Evolutionary conservation across 2,113 vertebrate genomes (phyloP).

Genomic region (Burhinus bistriatus): DNA sequence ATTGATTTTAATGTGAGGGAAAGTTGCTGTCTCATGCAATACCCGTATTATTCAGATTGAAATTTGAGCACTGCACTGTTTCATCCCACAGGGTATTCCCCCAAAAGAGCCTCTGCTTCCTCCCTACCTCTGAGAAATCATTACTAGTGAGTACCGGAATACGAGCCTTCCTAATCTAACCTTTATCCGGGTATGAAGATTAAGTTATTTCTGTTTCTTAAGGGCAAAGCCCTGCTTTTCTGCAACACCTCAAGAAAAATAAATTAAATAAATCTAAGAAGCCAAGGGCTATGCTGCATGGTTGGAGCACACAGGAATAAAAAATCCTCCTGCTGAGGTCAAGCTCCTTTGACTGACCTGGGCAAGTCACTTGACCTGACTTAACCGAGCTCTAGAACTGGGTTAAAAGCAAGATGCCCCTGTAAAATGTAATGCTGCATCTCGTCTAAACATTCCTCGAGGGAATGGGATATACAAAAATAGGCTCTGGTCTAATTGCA

Average conservation of each 20-base stretch:
- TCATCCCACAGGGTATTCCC: slow-evolving; percentile 37
- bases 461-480: slow-evolving; percentile 16
- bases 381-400: slow-evolving; percentile 5
- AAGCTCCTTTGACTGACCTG: neutral
- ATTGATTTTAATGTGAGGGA: slow-evolving; percentile 17
- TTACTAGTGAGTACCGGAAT: neutral
- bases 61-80: slow-evolving; percentile 9
- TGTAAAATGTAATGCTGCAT: slow-evolving; percentile 22
- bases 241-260: neutral
- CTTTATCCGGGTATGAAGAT: neutral
- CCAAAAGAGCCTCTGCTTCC: neutral
- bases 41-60: neutral
- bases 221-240: neutral
- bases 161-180: neutral
- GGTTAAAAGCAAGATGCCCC: slow-evolving; percentile 40
- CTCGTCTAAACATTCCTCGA: slow-evolving; percentile 48
- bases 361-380: neutral
- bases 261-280: neutral
- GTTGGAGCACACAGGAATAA: neutral
- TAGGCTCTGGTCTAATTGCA: slow-evolving; percentile 57
- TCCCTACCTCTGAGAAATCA: neutral
- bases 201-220: neutral
- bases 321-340: neutral
- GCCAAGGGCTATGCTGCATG: neutral
- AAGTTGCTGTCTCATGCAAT: slow-evolving; percentile 56